Percentiles rank a stretch among this genome's conserved stretches.
Conservation (phyloP, 2,888 invertebrate species). For the Troides aeacus region DNA sequence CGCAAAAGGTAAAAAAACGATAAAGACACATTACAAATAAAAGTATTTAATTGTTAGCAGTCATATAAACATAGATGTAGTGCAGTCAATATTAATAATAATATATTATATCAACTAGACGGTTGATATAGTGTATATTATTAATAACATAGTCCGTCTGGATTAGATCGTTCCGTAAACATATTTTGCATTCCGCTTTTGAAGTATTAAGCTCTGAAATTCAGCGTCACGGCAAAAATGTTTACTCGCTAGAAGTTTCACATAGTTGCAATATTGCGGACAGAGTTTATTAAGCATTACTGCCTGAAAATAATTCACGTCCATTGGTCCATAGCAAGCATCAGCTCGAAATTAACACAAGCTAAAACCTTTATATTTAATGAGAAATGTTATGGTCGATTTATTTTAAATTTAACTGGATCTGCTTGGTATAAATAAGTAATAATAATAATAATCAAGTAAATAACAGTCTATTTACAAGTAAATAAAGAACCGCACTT, state of each 20-base stretch:
- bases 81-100: no score
- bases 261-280: conserved; percentile 11
- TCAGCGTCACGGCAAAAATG: conserved; percentile 4
- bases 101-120: no score
- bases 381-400: not conserved
- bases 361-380: no score
- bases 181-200: not conserved
- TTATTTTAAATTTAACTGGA: not conserved
- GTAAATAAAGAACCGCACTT: no score
- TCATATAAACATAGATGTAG: no score
- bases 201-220: conserved; percentile 1
- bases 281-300: conserved; percentile 10
- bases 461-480: no score
- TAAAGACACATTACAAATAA: not conserved
- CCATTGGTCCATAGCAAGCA: not conserved
- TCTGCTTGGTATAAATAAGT: no score
- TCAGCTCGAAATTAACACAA: not conserved
- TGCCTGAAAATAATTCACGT: not conserved
- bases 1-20: no score
- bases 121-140: no score
- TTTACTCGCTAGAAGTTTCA: conserved; percentile 10
- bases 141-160: not conserved
- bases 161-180: not conserved
- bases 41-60: not conserved
- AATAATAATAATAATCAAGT: no score